Percentiles rank a stretch among this genome's conserved stretches.
These are phyloP conservation scores for Okamejei kenojei DNA, from an alignment of 2,797 vertebrate genomes.

Conservation along the genomic window DNA sequence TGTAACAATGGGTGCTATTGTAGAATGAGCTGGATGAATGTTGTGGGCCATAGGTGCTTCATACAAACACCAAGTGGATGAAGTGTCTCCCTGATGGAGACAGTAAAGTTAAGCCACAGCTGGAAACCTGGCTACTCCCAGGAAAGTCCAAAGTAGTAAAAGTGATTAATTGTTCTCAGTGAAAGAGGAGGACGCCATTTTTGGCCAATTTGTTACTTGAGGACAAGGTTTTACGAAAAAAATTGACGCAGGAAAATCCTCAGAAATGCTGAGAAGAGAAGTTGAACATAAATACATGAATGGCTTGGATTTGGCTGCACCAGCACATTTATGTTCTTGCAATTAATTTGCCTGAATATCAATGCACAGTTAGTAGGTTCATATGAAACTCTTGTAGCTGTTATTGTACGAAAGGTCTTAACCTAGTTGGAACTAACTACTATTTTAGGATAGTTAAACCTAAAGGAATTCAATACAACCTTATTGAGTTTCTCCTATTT, in stretches of 20 bases:
- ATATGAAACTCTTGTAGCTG: not conserved
- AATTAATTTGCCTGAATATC: not conserved
- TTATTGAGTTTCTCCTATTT: not conserved
- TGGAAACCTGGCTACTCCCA: not conserved
- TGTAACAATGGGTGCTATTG: slow-evolving; percentile 20
- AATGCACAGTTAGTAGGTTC: not conserved
- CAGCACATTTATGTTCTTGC: not conserved
- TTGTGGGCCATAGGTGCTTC: not conserved
- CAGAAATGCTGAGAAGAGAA: not conserved
- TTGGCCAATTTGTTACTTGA: not conserved
- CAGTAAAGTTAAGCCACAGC: not conserved
- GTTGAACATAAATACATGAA: not conserved
- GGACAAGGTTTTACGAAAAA: not conserved
- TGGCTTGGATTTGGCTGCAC: not conserved
- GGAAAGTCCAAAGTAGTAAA: not conserved
- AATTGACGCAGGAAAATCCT: not conserved
- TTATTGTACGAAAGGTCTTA: not conserved
- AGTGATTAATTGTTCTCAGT: not conserved
- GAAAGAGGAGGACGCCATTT: not conserved
- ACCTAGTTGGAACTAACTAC: not conserved
- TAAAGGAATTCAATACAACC: not conserved
- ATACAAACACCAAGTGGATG: not conserved
- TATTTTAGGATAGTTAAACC: not conserved
- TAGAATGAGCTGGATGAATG: not conserved
- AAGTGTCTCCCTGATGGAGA: not conserved